Base-by-base conservation (phyloP, 2,888 invertebrate genomes). In the Ichneumon xanthorius region DNA sequence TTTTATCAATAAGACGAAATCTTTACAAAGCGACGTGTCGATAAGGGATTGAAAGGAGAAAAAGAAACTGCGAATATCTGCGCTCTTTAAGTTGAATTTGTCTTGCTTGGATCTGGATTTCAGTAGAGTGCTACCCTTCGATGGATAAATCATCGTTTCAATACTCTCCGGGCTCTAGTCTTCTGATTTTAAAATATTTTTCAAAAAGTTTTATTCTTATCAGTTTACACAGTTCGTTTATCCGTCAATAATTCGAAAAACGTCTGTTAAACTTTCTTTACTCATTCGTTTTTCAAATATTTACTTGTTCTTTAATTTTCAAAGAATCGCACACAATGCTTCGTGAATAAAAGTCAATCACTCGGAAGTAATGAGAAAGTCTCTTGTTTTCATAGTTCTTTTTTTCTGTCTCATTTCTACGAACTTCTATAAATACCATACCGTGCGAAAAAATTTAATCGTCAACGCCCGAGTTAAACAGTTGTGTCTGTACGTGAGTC, bases 1-100 rank as follows among this genome's bases (percentile, higher is more conserved):
- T 90, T 91, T 88, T 91, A 90, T 89, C 89, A 86, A 86, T 91
- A n/a, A 45, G 58, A 83, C 87, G 84, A 89, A 91, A 92, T 90
- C 87, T 84, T 84, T 89, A 90, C 75, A 89, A 89, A 92, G 86
- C 71, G 87, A 40, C 45, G 16, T 16, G 58, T 50, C 4, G 65
- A 65, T 71, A 40, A 11, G 55, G 22, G 76, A 72, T 71, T 78
- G 65, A 55, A 77, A 58, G 48, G 26, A 53, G 45, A 61, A 45
- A 78, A 22, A 33, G 48, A 9, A 37, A 33, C n/a, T 14, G 30
- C 63, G 63, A 30, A 71, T 11, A 70, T 33, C 65, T 11, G 3
- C 61, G 45, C 4, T 22, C 50, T 37, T 53, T 1, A 33, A 19
- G 2, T 16, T 19, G 9, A 6, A 67, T 33, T 50, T 76, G 50